Evolutionary conservation across 2,888 invertebrate genomes (phyloP).

Genomic region (Phyto melanocephala): DNA sequence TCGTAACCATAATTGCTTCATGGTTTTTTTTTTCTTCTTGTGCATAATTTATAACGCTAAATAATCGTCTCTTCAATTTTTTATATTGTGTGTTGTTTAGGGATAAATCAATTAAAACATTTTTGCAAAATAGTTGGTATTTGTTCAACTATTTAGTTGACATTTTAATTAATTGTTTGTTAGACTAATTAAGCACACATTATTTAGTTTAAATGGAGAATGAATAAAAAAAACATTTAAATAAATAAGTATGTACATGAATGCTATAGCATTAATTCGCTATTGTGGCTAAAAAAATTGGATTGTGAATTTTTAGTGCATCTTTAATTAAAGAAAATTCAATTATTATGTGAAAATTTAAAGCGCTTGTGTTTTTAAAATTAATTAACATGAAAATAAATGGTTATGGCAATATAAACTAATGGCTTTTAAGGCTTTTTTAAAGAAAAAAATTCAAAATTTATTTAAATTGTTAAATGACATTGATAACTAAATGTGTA

Average conservation of each 20-base stretch:
- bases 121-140: background rate
- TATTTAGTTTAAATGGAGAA: background rate
- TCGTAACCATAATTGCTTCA: constrained; percentile 25
- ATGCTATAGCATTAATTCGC: background rate
- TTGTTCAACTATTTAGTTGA: constrained; percentile 24
- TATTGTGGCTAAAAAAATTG: constrained; percentile 10
- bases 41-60: constrained; percentile 21
- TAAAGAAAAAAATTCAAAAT: no score
- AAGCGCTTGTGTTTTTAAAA: background rate
- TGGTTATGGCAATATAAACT: no score
- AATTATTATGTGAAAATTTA: constrained; percentile 15
- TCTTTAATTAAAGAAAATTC: constrained; percentile 13
- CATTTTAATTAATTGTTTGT: constrained; percentile 55
- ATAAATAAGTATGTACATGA: background rate
- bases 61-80: constrained; percentile 2
- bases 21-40: constrained; percentile 7
- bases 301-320: background rate
- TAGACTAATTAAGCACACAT: constrained; percentile 42
- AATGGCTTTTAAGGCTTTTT: no score
- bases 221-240: background rate
- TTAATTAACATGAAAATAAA: no score
- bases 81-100: background rate
- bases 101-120: constrained; percentile 44
- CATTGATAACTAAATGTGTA: no score
- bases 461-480: no score